Evolutionary conservation across 2,888 invertebrate species (phyloP).

Genomic region (Agrochola lota): DNA sequence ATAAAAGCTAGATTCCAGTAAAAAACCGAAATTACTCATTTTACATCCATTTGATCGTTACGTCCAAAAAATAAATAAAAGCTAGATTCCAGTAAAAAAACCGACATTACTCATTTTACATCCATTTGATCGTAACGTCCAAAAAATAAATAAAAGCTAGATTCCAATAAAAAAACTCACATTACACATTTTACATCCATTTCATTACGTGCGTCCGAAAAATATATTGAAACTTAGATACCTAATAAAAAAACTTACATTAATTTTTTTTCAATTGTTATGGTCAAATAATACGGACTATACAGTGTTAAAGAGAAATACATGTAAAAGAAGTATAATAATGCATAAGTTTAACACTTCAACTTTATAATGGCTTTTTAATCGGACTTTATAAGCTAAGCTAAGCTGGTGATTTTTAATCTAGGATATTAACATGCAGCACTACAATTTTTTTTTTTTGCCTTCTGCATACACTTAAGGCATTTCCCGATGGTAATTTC

Average conservation of each 20-base stretch:
- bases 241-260: not conserved
- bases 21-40: no score
- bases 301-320: not conserved
- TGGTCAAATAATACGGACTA: no score
- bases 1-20: not conserved
- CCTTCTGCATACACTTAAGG: not conserved
- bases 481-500: not conserved
- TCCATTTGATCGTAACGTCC: no score
- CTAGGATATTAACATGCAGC: not conserved
- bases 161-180: not conserved
- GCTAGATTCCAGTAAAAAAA: no score
- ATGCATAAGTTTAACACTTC: not conserved
- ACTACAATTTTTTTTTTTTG: not conserved
- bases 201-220: not conserved
- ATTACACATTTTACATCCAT: not conserved
- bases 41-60: no score
- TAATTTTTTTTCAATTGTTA: not conserved
- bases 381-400: constrained; percentile 2
- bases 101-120: no score
- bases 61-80: not conserved
- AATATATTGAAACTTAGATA: not conserved
- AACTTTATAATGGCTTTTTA: constrained; percentile 6
- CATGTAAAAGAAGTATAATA: not conserved
- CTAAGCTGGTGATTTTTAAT: constrained; percentile 22
- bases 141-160: not conserved